Percentiles rank a stretch among this genome's conserved stretches.
Evolutionary conservation across 2,113 vertebrate genomes (phyloP).

Genomic region (Callorhinus ursinus): DNA sequence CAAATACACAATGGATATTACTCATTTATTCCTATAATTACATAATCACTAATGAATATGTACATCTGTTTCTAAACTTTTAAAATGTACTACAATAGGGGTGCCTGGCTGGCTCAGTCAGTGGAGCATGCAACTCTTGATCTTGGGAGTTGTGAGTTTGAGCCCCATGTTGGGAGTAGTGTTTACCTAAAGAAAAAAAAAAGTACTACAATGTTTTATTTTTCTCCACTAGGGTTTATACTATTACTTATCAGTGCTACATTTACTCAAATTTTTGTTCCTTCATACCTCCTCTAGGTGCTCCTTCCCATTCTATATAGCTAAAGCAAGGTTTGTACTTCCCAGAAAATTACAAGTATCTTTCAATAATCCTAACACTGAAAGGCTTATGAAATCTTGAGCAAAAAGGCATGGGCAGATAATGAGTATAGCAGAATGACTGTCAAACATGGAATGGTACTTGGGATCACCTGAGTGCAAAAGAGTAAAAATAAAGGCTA

Average conservation of each 20-base stretch:
- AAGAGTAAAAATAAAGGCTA: background rate
- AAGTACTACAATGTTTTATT: background rate
- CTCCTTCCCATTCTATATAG: background rate
- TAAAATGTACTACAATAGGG: background rate
- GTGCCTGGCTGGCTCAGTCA: background rate
- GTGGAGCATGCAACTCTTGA: background rate
- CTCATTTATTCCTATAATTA: background rate
- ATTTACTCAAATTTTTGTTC: background rate
- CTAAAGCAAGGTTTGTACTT: background rate
- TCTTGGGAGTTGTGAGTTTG: background rate
- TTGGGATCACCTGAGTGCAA: background rate
- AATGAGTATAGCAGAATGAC: background rate
- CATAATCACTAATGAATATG: background rate
- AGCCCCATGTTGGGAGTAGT: background rate
- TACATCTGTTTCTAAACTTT: background rate
- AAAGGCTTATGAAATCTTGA: background rate
- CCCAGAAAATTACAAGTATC: background rate
- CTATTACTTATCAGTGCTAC: background rate
- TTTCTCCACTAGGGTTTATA: background rate
- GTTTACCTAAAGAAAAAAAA: background rate
- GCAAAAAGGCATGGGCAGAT: background rate
- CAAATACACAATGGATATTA: background rate
- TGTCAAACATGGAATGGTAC: background rate
- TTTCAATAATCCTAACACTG: background rate
- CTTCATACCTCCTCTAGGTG: background rate